Conservation (phyloP, 1,140 invertebrate genomes). For the Mycetomoellerius zeteki region DNA sequence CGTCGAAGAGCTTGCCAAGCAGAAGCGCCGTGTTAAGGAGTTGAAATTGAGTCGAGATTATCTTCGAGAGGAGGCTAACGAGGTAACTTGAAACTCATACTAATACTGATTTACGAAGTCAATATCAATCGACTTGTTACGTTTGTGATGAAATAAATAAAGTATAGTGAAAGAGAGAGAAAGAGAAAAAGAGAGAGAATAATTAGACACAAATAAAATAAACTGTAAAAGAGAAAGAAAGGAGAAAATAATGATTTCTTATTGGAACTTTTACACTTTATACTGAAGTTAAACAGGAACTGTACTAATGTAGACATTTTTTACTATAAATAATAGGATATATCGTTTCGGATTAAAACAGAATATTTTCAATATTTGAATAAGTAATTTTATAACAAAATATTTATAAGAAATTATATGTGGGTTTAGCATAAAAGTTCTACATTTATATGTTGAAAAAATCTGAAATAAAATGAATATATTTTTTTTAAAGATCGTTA, state of each 20-base stretch:
- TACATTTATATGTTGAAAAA: neutral
- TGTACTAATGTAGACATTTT: neutral
- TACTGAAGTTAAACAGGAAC: neutral
- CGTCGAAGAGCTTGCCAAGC: conserved; percentile 53
- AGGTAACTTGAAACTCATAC: conserved; percentile 38
- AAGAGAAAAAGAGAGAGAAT: too few relatives aligned
- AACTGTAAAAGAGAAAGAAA: neutral
- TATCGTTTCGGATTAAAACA: neutral
- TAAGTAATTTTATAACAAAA: neutral
- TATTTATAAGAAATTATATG: neutral
- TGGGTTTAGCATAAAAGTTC: neutral
- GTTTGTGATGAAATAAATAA: neutral
- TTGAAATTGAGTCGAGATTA: neutral
- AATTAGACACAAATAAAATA: neutral
- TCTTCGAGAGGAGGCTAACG: neutral
- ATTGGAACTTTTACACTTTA: neutral
- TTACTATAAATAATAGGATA: neutral
- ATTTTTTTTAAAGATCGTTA: neutral
- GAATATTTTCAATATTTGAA: neutral
- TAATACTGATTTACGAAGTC: conserved; percentile 13
- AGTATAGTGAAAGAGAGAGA: neutral
- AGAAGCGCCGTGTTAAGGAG: conserved; percentile 12
- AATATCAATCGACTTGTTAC: neutral
- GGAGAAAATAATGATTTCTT: neutral
- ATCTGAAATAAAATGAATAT: neutral